A percentile compares a stretch with the other conserved stretches of the same genome.
phyloP scores from a whole-genome alignment of 2,888 invertebrate genomes.

The Mesoligia furuncula region DNA sequence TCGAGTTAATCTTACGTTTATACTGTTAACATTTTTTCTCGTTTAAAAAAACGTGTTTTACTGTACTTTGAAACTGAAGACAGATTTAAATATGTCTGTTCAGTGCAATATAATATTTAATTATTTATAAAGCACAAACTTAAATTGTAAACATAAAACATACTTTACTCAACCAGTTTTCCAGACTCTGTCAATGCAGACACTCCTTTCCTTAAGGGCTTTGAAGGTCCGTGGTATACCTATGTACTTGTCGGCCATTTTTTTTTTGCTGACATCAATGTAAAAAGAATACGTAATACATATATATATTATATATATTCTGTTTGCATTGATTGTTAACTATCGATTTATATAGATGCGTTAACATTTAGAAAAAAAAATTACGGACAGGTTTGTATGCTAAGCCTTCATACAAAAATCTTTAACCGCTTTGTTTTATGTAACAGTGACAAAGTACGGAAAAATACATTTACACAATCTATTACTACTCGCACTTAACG shows the following conservation, averaged over 20 bases:
- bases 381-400: neutral
- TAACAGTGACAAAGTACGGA: conserved; percentile 23
- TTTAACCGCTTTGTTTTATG: neutral
- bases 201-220: neutral
- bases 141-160: neutral
- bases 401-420: neutral
- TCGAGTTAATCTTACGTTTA: conserved; percentile 54
- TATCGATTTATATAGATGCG: too few species aligned
- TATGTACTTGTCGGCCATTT: neutral
- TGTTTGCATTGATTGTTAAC: too few species aligned
- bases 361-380: neutral
- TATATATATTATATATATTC: too few species aligned
- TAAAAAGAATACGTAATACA: neutral
- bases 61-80: conserved; percentile 34
- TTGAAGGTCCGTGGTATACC: neutral
- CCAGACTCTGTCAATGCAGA: neutral
- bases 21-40: conserved; percentile 35
- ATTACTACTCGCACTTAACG: conserved; percentile 32
- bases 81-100: neutral
- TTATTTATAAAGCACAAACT: neutral
- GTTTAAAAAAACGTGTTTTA: conserved; percentile 37
- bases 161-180: neutral
- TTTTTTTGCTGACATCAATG: neutral
- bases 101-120: neutral
- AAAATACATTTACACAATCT: conserved; percentile 31